Evolutionary conservation across 2,888 invertebrate species (phyloP), one percentile per base, ranked within the genome.

Genomic region (Cantharis rustica): DNA sequence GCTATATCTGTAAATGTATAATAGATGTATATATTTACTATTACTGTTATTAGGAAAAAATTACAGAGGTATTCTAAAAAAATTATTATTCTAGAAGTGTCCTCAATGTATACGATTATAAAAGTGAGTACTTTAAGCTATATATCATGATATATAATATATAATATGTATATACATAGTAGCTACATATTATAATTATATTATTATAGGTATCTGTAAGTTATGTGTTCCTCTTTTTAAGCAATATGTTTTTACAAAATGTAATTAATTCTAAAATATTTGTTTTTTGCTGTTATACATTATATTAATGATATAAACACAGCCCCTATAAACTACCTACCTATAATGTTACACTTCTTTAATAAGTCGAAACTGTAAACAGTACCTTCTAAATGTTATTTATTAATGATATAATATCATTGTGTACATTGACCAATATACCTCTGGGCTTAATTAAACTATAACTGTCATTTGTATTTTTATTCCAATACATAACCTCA

Each of bases 351-450:
- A 76, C 71, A 73, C 69, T 76, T 76, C 72, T 66, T 72, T 72
- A 72, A 72, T 72, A 72, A 72, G 71, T 76, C 73, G 47, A 76
- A 70, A 76, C 68, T 76, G 76, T 76, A 76, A 76, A 69, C 76
- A 73, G 71, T 76, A 76, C 71, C 73, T 81, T 84, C 82, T 85
- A 82, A 84, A 87, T 87, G 86, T 87, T 85, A 86, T 87, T 87
- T 86, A 87, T 88, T 88, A 87, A 87, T 87, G 86, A 86, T 87
- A 87, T 87, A 86, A 84, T 86, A 84, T 86, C 84, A 84, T 84
- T 86, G 86, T 88, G 87, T 88, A 88, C 88, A 88, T 86, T 87
- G 85, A 87, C 81, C 85, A 85, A 86, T 85, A 87, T 88, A 87
- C 87, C 87, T 85, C 82, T 87, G 86, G 88, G 87, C 87, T 86